phyloP scores from a whole-genome alignment of 53 echinoderm and acorn worm genomes.

The Astropecten irregularis region DNA sequence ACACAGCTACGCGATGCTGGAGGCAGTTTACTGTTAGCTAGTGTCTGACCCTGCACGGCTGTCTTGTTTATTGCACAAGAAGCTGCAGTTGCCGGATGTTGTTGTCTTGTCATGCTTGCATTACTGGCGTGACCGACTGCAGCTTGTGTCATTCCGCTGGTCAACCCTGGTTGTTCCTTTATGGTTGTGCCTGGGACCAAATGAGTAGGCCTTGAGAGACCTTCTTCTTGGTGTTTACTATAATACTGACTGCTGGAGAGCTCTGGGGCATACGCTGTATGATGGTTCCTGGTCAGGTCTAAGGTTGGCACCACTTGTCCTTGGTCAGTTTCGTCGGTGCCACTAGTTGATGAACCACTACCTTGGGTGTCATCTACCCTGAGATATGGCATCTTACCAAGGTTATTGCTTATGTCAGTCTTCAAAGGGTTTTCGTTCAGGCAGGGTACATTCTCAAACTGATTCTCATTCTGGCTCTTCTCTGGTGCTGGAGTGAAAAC shows the following conservation, averaged over 20 bases:
- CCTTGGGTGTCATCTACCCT: background rate
- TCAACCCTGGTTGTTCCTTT: slow-evolving; percentile 16
- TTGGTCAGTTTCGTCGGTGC: slow-evolving; percentile 37
- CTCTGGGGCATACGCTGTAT: background rate
- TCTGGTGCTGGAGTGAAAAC: background rate
- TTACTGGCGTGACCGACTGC: background rate
- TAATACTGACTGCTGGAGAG: slow-evolving; percentile 21
- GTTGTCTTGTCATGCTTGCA: background rate
- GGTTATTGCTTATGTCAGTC: too few relatives aligned
- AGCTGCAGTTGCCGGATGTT: too few relatives aligned
- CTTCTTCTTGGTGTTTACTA: background rate
- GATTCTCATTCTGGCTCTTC: background rate
- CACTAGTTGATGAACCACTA: background rate
- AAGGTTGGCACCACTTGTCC: slow-evolving; percentile 32
- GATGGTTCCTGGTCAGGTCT: background rate
- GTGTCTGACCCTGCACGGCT: background rate
- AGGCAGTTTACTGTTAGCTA: slow-evolving; percentile 12
- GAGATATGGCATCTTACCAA: background rate
- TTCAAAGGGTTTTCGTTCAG: too few relatives aligned
- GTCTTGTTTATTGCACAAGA: slow-evolving; percentile 34
- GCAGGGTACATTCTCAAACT: background rate
- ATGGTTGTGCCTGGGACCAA: background rate
- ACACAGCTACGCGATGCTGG: background rate
- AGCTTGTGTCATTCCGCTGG: background rate
- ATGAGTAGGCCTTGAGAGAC: background rate